Evolutionary conservation across 2,797 vertebrate genomes (phyloP).

Genomic region (Columba guinea): DNA sequence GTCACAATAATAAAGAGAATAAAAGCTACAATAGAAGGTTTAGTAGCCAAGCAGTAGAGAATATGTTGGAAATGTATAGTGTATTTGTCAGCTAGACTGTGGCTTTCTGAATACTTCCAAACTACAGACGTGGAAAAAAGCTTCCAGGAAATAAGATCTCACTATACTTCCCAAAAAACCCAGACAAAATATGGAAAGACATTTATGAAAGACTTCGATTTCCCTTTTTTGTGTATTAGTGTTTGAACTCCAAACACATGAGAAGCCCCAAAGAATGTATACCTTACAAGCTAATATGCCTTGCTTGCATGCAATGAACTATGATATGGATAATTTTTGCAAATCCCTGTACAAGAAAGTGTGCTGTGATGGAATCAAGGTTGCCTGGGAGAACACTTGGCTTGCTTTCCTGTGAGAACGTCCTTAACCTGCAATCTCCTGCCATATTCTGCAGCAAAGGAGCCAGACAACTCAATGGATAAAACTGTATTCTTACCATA

Average conservation of each 20-base stretch:
- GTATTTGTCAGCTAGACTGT: slow-evolving; percentile 16
- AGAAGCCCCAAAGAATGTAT: not conserved
- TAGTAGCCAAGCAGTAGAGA: not conserved
- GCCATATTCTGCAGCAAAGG: not conserved
- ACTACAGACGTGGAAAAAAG: slow-evolving; percentile 11
- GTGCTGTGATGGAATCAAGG: not conserved
- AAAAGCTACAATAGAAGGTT: not conserved
- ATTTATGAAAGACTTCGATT: slow-evolving; percentile 6
- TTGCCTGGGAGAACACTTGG: not conserved
- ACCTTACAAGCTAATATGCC: not conserved
- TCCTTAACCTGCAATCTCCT: not conserved
- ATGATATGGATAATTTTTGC: not conserved
- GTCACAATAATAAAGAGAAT: not conserved
- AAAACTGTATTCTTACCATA: not conserved
- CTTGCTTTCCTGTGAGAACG: not conserved
- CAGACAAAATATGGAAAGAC: slow-evolving; percentile 14
- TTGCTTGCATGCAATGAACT: not conserved
- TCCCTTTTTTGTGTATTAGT: not conserved
- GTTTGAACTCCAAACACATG: not conserved
- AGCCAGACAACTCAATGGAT: not conserved
- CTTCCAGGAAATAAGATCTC: slow-evolving; percentile 35
- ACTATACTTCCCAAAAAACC: not conserved
- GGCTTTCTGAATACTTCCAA: slow-evolving; percentile 33
- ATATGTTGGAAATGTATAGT: not conserved
- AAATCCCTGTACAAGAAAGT: not conserved